Base-by-base conservation (phyloP, 2,113 vertebrate species). In the Trichomycterus rosablanca region DNA sequence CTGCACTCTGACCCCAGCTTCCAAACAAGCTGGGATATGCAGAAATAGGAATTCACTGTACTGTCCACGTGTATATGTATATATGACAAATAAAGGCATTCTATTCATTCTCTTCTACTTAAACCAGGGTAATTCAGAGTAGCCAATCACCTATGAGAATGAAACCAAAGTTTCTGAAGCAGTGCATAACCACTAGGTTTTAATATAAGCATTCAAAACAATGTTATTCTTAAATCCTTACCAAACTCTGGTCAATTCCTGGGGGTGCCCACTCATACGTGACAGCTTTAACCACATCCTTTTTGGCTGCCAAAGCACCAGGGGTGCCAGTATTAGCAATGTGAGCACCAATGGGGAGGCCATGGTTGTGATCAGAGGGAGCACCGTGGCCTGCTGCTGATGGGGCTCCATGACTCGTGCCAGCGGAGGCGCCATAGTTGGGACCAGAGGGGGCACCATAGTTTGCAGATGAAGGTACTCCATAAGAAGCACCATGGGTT, bases 211-310 rank as follows among this genome's bases (percentile, higher is more conserved):
- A 40, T 40, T n/a, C 15, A 4, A 23, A 37, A 1, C 1, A 3
- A 40, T 24, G n/a, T 5, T 14, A 1, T 28, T n/a, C 7, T 20
- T 2, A 11, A 59, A 63, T 8, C 34, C 74, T 93, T 85, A 98
- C 94, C 89, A 97, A 56, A 2, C 86, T 83, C 72, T 94, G 92
- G 74, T 93, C 95, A 62, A 93, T 87, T 35, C 96, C 94, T 26
- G 92, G 95, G 48, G 96, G 96, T 10, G 92, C 91, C 96, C 96
- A 99, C 68, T 98, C 95, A 0, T 94, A 98, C 50, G 94, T 96
- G 34, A 96, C 88, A 0, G 91, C 88, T 69, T 87, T 91, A 4
- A 89, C 86, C 15, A 88, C 53, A 26, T 93, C 90, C 73, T 91
- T 92, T 76, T 86, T 87, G 71, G 92, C 87, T 16, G 76, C 76